Conservation (phyloP, 2,888 invertebrate genomes). For the Mythimna ferrago region DNA sequence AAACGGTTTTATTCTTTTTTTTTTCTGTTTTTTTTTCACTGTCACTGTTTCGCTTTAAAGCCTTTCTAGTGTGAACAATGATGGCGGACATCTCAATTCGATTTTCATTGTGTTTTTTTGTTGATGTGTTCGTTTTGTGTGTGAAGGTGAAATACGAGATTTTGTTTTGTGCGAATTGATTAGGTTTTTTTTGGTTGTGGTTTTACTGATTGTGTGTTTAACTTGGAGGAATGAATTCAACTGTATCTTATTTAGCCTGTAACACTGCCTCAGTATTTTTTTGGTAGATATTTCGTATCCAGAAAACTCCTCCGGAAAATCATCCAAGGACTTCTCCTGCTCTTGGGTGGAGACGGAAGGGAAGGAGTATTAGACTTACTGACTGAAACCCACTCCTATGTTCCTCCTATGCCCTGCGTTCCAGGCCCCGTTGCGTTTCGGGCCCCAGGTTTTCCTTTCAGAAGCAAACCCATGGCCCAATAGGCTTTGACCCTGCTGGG, state of each 20-base stretch:
- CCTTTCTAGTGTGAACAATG: conserved; percentile 44
- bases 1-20: conserved; percentile 16
- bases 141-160: conserved; percentile 16
- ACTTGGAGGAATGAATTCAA: neutral
- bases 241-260: neutral
- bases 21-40: neutral
- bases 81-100: conserved; percentile 55
- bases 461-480: too few species aligned
- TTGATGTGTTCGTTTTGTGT: conserved; percentile 4
- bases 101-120: conserved; percentile 49
- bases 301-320: too few species aligned
- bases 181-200: neutral
- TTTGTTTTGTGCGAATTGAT: conserved; percentile 19
- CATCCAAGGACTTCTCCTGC: too few species aligned
- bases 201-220: neutral
- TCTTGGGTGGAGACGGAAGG: too few species aligned
- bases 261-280: neutral
- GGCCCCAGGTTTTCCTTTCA: too few species aligned
- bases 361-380: too few species aligned
- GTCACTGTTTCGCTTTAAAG: conserved; percentile 38
- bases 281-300: neutral
- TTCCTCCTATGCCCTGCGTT: too few species aligned
- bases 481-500: too few species aligned
- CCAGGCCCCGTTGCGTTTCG: too few species aligned
- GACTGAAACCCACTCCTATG: too few species aligned